Percentiles rank a stretch among this genome's conserved stretches.
phyloP scores from a whole-genome alignment of 2,888 invertebrate genomes.

The Desoria tigrina region DNA sequence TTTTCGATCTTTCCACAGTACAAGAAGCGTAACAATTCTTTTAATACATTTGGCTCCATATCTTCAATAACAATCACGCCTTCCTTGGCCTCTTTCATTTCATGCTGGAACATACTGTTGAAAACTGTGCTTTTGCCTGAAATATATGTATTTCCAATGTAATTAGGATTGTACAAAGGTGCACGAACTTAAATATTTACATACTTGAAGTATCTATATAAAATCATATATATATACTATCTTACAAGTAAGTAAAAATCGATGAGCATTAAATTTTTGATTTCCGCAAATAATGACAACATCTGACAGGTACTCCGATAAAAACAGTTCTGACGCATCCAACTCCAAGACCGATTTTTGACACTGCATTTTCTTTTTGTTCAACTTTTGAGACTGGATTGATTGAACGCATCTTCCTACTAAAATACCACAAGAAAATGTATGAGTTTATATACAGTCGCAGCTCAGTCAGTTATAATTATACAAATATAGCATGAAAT shows the following conservation, averaged over 20 bases:
- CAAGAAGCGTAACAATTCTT: constrained; percentile 37
- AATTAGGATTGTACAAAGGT: constrained; percentile 5
- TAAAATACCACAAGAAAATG: neutral
- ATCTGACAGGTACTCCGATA: constrained; percentile 37
- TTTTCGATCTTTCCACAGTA: constrained; percentile 33
- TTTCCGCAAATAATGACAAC: constrained; percentile 28
- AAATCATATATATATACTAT: no score
- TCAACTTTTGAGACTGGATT: neutral
- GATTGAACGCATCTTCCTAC: neutral
- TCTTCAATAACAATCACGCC: constrained; percentile 37
- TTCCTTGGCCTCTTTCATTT: constrained; percentile 36
- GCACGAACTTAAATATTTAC: neutral
- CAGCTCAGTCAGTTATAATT: no score
- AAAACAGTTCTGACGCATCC: constrained; percentile 25
- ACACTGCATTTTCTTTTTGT: neutral
- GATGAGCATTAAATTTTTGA: constrained; percentile 30
- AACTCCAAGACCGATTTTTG: constrained; percentile 14
- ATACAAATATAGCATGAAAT: neutral
- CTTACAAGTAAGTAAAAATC: constrained; percentile 39
- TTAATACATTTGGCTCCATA: constrained; percentile 35
- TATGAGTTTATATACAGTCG: no score
- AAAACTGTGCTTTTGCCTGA: constrained; percentile 23
- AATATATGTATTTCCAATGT: neutral
- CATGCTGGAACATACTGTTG: constrained; percentile 35
- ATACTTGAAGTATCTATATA: neutral